Percentiles rank a stretch among this genome's conserved stretches.
These are phyloP conservation scores for Augiades crinisus DNA, from an alignment of 2,888 invertebrate species.

Conservation along the genomic window DNA sequence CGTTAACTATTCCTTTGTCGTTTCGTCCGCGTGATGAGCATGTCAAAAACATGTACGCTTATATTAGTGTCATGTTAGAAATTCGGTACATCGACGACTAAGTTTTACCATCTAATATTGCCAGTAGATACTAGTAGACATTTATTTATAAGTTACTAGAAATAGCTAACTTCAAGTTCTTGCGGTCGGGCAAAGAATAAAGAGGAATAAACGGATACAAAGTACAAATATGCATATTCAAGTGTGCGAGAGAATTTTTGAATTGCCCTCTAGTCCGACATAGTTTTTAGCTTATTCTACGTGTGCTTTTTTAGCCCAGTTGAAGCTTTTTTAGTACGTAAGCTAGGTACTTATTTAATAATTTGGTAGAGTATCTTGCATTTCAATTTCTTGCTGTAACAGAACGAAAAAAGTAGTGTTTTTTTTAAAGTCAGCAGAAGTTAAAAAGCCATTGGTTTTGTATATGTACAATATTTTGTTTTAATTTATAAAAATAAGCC, in stretches of 20 bases:
- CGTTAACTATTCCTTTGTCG: conserved; percentile 70
- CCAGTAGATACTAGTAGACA: no score
- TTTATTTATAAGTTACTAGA: neutral
- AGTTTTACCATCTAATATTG: no score
- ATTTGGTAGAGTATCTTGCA: neutral
- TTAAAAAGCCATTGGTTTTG: no score
- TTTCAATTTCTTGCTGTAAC: neutral
- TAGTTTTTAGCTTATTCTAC: conserved; percentile 16
- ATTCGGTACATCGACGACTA: no score
- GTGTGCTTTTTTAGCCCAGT: conserved; percentile 7
- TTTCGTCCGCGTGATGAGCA: conserved; percentile 49
- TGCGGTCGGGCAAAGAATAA: conserved; percentile 12
- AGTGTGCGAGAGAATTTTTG: conserved; percentile 11
- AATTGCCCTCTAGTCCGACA: conserved; percentile 21
- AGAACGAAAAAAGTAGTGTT: no score
- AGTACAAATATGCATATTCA: conserved; percentile 11
- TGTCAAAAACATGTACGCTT: conserved; percentile 28
- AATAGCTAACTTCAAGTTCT: neutral
- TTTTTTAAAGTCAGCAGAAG: no score
- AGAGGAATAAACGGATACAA: conserved; percentile 5
- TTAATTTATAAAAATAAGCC: no score
- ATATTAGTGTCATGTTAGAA: neutral
- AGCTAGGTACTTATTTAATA: conserved; percentile 16
- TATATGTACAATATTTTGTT: no score
- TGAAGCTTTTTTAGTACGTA: no score